Evolutionary conservation across 2,797 vertebrate genomes (phyloP), one percentile per base, ranked within the genome.

Genomic region (Meriones psammophilus): DNA sequence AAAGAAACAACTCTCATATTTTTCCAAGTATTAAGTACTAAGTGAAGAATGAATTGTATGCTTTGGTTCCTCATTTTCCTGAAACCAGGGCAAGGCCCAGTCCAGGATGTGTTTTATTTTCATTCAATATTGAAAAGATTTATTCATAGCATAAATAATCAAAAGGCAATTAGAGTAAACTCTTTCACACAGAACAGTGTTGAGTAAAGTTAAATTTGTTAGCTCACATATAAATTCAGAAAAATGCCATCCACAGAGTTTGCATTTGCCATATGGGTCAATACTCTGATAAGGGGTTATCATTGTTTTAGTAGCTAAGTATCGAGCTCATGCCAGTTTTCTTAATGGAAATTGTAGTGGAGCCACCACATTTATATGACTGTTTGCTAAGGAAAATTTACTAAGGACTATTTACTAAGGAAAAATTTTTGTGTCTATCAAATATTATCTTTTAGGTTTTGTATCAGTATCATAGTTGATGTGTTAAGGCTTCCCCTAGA

Each of bases 1-100:
- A 94, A 95, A 81, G 78, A 89, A 96, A 96, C 33, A 71, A 54
- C 96, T 98, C 90, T 97, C 96, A 89, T 89, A 54, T 94, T 97
- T 98, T 98, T 97, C 76, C 94, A 94, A 96, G 88, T 78, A 62
- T 66, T 50, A 10, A 92, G 86, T 94, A 89, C 60, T 62, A 94
- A 97, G 88, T 95, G 74, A 97, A 95, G 88, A 94, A 46, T 94
- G 79, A 96, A 85, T 76, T 71, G 96, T 68, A 96, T 97, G 74
- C 69, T 95, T 94, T 86, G 66, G 62, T 92, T 96, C 86, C 81
- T 39, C 33, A 28, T 97, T 96, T 98, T 97, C 87, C 95, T 78
- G 90, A 90, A 85, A 92, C 74, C 66, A 94, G 86, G 56, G 28
- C 73, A 56, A 91, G 86, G 58, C 39, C 95, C 74, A 94, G 46